Evolutionary conservation across 2,888 invertebrate genomes (phyloP).

Genomic region (Lasius platythorax): DNA sequence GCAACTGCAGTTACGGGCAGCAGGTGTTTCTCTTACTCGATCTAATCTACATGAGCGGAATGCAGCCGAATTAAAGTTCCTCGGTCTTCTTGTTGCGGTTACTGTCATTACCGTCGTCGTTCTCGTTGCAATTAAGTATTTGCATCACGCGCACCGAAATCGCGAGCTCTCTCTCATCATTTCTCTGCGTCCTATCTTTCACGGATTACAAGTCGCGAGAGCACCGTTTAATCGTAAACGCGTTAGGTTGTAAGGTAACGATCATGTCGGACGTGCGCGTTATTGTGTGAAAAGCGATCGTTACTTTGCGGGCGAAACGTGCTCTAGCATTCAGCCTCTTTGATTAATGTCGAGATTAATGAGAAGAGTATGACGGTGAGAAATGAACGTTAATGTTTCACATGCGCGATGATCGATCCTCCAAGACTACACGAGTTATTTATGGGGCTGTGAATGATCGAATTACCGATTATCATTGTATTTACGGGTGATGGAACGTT

Average conservation of each 20-base stretch:
- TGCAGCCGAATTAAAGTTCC: constrained; percentile 78
- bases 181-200: neutral
- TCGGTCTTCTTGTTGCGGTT: constrained; percentile 9
- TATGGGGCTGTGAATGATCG: constrained; percentile 18
- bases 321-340: neutral
- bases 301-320: constrained; percentile 10
- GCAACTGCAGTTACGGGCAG: constrained; percentile 60
- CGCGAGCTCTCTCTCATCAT: neutral
- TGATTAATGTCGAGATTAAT: constrained; percentile 40
- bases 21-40: constrained; percentile 69
- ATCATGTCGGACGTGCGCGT: constrained; percentile 14
- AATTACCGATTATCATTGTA: neutral
- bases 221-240: constrained; percentile 5
- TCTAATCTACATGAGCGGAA: constrained; percentile 80
- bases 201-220: neutral
- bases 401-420: neutral
- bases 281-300: constrained; percentile 51
- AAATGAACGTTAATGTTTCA: constrained; percentile 33
- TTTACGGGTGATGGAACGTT: neutral
- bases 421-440: neutral
- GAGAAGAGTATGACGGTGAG: constrained; percentile 15
- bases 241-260: constrained; percentile 27
- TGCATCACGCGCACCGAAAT: constrained; percentile 5
- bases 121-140: constrained; percentile 59
- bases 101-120: neutral